A percentile compares a stretch with the other conserved stretches of the same genome.
Conservation (phyloP, 2,888 invertebrate species). For the Aphodius granarius region DNA sequence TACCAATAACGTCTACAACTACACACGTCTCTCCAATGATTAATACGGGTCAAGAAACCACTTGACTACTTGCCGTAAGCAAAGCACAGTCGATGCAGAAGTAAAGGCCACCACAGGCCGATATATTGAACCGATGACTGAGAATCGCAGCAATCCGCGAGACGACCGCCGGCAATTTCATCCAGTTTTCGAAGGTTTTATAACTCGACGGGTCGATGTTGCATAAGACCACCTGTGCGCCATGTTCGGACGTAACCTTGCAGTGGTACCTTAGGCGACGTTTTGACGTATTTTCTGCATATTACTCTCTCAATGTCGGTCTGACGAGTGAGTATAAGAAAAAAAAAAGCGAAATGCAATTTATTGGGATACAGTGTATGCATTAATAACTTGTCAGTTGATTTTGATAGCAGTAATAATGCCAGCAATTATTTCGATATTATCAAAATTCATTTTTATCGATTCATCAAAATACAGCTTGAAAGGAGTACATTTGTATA, state of each 20-base stretch:
- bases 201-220: neutral
- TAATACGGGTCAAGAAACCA: neutral
- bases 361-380: neutral
- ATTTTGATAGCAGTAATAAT: too few species aligned
- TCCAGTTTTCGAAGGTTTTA: neutral
- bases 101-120: neutral
- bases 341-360: neutral
- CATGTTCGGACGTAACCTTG: neutral
- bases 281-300: neutral
- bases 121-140: neutral
- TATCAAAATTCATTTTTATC: too few species aligned
- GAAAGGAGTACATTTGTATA: too few species aligned
- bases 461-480: too few species aligned
- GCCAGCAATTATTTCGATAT: too few species aligned
- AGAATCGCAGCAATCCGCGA: neutral
- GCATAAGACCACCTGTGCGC: neutral
- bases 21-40: neutral
- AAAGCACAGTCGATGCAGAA: neutral
- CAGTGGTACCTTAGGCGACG: neutral
- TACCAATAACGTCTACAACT: neutral
- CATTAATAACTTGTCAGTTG: too few species aligned
- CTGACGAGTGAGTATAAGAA: neutral
- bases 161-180: neutral
- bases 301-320: neutral
- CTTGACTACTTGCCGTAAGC: neutral